phyloP scores from a whole-genome alignment of 2,797 vertebrate genomes.

The Sebastiscus tertius region DNA sequence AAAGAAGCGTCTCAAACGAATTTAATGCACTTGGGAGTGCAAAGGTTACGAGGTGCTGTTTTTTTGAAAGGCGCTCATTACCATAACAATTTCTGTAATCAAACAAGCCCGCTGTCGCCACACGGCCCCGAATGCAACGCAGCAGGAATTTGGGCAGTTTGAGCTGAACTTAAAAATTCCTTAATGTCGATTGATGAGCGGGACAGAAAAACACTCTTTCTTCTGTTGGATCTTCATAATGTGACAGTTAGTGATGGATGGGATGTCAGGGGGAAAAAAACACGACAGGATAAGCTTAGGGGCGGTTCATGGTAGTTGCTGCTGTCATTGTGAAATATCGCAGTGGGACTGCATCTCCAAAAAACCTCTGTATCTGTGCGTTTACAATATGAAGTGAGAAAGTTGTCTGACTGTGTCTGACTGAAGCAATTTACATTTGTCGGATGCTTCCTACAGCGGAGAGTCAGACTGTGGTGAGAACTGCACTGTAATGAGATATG shows the following conservation, averaged over 20 bases:
- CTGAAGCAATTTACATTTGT: slow-evolving; percentile 37
- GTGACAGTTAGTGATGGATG: slow-evolving; percentile 67
- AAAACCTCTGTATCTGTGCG: slow-evolving; percentile 18
- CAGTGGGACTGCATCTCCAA: slow-evolving; percentile 9
- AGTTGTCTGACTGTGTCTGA: slow-evolving; percentile 36
- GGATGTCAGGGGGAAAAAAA: slow-evolving; percentile 29
- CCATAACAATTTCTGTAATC: slow-evolving; percentile 59
- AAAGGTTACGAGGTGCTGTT: slow-evolving; percentile 65
- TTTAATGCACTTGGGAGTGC: slow-evolving; percentile 45
- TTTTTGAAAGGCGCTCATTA: slow-evolving; percentile 64
- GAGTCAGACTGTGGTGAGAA: slow-evolving; percentile 2
- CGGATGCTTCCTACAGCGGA: slow-evolving; percentile 6
- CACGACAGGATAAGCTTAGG: slow-evolving; percentile 25
- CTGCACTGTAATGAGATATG: slow-evolving; percentile 40
- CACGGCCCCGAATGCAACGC: not conserved
- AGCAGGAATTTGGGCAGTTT: slow-evolving; percentile 35
- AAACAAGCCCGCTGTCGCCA: slow-evolving; percentile 41
- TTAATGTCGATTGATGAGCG: slow-evolving; percentile 31
- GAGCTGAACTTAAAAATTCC: slow-evolving; percentile 30
- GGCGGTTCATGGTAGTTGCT: slow-evolving; percentile 47
- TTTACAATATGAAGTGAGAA: slow-evolving; percentile 40
- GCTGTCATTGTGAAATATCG: slow-evolving; percentile 65
- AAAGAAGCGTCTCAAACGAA: slow-evolving; percentile 58
- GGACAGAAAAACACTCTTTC: slow-evolving; percentile 17
- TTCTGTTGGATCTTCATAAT: slow-evolving; percentile 39